These are phyloP conservation scores for Enteromius treurensis DNA, from an alignment of 2,797 vertebrate species.

Conservation along the genomic window DNA sequence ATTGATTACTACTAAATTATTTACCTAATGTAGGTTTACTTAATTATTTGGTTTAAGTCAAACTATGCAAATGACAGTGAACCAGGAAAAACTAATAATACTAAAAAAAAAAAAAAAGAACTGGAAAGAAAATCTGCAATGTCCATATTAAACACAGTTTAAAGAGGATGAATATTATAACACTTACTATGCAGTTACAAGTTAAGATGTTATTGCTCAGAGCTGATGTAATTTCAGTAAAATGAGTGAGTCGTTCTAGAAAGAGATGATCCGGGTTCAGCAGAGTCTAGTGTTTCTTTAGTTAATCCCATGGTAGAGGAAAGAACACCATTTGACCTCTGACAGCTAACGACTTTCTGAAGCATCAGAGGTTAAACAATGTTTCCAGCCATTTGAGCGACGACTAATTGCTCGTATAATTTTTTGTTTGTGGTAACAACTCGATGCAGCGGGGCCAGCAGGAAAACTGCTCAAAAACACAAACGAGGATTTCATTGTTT, in stretches of 20 bases:
- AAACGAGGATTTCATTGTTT: background rate
- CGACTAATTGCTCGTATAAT: slow-evolving; percentile 68
- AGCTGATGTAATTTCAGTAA: background rate
- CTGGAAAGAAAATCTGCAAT: background rate
- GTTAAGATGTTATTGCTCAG: background rate
- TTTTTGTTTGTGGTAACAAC: slow-evolving; percentile 50
- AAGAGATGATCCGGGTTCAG: background rate
- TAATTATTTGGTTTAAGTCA: background rate
- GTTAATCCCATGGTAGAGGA: slow-evolving; percentile 52
- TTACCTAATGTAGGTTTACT: background rate
- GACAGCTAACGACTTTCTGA: slow-evolving; percentile 78
- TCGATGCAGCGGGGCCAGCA: background rate
- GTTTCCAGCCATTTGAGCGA: slow-evolving; percentile 76
- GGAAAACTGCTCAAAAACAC: background rate
- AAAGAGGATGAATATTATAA: background rate
- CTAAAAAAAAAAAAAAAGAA: background rate
- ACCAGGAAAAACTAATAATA: background rate
- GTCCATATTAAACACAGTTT: background rate
- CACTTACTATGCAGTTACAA: background rate
- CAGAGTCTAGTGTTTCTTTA: slow-evolving; percentile 8
- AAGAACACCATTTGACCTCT: slow-evolving; percentile 70
- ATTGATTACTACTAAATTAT: background rate
- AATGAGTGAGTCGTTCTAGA: background rate
- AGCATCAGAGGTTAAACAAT: slow-evolving; percentile 81
- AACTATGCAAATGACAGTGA: background rate